These are phyloP conservation scores for Amblyopsis rosae DNA, from an alignment of 2,113 vertebrate genomes.

Conservation along the genomic window DNA sequence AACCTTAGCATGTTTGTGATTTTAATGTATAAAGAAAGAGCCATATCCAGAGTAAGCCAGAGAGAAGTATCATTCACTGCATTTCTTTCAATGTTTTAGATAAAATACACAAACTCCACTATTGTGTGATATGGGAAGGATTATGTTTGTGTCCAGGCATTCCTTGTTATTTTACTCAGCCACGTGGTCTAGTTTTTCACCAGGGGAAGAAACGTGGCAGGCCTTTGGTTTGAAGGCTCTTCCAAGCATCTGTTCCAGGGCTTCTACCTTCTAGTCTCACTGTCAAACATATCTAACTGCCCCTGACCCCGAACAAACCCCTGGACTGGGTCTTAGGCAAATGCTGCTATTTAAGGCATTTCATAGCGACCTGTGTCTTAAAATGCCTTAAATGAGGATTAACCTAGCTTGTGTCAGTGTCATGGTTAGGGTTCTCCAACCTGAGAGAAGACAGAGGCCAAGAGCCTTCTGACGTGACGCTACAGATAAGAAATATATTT, in stretches of 20 bases:
- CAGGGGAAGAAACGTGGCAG: conserved; percentile 46
- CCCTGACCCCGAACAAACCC: conserved; percentile 41
- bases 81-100: conserved; percentile 48
- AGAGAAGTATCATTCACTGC: conserved; percentile 42
- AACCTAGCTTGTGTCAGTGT: conserved; percentile 19
- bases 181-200: conserved; percentile 51
- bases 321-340: conserved; percentile 52
- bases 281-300: conserved; percentile 43
- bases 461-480: neutral
- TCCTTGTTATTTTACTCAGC: conserved; percentile 55
- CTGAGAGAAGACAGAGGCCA: neutral
- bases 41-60: conserved; percentile 28
- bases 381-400: conserved; percentile 23
- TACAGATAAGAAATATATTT: neutral
- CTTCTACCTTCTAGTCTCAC: conserved; percentile 36
- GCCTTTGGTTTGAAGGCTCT: conserved; percentile 48
- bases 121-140: conserved; percentile 56
- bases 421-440: neutral
- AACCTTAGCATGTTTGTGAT: conserved; percentile 5
- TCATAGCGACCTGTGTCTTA: conserved; percentile 43
- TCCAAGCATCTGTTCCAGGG: conserved; percentile 50
- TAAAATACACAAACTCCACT: conserved; percentile 60
- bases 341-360: conserved; percentile 57
- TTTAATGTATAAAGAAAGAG: conserved; percentile 29
- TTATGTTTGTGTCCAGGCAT: conserved; percentile 49